phyloP scores from a whole-genome alignment of 2,888 invertebrate species.

The Mantis religiosa region DNA sequence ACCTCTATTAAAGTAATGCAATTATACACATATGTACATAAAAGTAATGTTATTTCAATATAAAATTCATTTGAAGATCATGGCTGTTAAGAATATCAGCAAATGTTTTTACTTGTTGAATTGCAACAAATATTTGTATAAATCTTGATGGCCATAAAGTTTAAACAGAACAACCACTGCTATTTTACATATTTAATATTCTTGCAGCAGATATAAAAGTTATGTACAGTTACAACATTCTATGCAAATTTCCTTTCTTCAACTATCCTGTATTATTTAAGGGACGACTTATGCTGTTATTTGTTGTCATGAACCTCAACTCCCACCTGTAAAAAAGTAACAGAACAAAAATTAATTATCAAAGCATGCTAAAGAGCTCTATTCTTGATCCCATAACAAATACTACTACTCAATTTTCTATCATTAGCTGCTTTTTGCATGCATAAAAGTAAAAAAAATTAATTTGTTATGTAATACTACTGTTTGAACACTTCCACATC shows the following conservation, averaged over 20 bases:
- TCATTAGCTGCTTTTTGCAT: no score
- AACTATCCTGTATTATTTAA: neutral
- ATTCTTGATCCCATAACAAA: no score
- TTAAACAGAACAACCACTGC: neutral
- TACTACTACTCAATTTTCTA: no score
- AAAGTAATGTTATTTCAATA: neutral
- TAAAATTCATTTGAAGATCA: neutral
- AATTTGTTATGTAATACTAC: no score
- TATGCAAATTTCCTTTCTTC: neutral
- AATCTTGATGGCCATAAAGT: neutral
- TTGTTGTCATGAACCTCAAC: conserved; percentile 63
- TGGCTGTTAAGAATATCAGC: neutral
- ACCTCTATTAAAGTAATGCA: neutral
- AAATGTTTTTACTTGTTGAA: neutral
- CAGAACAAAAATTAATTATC: neutral
- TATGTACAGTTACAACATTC: neutral
- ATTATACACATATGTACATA: neutral
- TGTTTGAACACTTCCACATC: no score
- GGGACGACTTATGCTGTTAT: conserved; percentile 59
- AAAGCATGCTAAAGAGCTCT: no score
- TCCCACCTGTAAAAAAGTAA: conserved; percentile 55
- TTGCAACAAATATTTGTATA: neutral
- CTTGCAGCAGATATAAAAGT: neutral
- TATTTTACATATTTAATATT: neutral
- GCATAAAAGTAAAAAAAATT: no score